phyloP scores from a whole-genome alignment of 1,140 invertebrate species.

The Chrysomallon squamiferum region DNA sequence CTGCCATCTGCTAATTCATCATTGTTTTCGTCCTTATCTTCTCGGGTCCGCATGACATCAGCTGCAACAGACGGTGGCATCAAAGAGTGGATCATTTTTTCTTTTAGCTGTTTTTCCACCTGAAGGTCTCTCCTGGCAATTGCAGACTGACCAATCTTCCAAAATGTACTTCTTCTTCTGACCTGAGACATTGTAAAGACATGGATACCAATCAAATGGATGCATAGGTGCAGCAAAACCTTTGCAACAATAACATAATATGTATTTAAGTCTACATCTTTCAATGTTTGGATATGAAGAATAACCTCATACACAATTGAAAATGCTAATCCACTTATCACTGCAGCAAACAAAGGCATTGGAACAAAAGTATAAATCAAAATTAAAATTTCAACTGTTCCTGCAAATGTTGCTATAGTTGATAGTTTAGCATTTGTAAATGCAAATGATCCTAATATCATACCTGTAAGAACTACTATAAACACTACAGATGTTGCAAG shows the following conservation, averaged over 20 bases:
- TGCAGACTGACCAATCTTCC: conserved; percentile 93
- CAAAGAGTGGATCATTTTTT: conserved; percentile 96
- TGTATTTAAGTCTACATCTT: conserved; percentile 33
- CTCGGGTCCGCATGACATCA: conserved; percentile 73
- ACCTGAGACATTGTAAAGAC: conserved; percentile 86
- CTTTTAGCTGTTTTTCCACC: conserved; percentile 92
- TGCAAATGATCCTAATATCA: conserved; percentile 66
- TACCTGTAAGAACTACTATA: conserved; percentile 71
- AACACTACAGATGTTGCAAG: conserved; percentile 72
- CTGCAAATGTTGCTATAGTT: conserved; percentile 79
- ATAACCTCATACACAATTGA: conserved; percentile 81
- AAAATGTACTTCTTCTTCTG: conserved; percentile 91
- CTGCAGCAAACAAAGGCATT: conserved; percentile 83
- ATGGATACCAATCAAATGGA: conserved; percentile 91
- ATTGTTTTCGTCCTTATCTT: conserved; percentile 42
- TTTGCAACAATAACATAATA: conserved; percentile 67
- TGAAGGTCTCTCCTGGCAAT: conserved; percentile 86
- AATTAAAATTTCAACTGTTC: conserved; percentile 85
- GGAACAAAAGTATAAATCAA: conserved; percentile 93
- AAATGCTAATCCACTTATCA: conserved; percentile 78
- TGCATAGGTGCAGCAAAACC: conserved; percentile 82
- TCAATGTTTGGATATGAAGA: conserved; percentile 24
- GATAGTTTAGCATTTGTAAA: conserved; percentile 51
- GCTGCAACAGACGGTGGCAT: conserved; percentile 92
- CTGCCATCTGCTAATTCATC: conserved; percentile 27